phyloP scores from a whole-genome alignment of 2,888 invertebrate species.

The Vesta saturnalis region DNA sequence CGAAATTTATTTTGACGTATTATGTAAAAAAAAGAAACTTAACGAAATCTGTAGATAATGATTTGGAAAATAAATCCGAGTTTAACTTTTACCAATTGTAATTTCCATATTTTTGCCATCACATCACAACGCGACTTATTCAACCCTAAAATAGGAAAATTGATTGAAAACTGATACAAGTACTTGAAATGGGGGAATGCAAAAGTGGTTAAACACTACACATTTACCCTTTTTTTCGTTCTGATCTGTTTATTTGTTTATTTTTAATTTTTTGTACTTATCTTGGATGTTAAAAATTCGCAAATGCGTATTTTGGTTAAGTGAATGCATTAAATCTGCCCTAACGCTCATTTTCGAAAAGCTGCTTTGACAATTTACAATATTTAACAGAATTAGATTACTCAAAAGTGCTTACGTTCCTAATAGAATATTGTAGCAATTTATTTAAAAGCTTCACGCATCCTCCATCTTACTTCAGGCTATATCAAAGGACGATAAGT shows the following conservation, averaged over 20 bases:
- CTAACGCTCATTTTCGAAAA: slow-evolving; percentile 27
- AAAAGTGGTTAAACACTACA: slow-evolving; percentile 1
- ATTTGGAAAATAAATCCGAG: slow-evolving; percentile 26
- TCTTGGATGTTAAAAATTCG: background rate
- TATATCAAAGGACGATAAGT: slow-evolving; percentile 12
- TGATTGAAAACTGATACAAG: slow-evolving; percentile 5
- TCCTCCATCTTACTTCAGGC: slow-evolving; percentile 30
- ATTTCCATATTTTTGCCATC: slow-evolving; percentile 14
- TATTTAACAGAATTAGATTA: slow-evolving; percentile 50
- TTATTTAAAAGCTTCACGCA: slow-evolving; percentile 45
- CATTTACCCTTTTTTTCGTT: background rate
- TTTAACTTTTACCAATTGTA: slow-evolving; percentile 13
- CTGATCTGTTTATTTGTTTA: background rate
- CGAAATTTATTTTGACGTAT: slow-evolving; percentile 35
- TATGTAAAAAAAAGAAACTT: slow-evolving; percentile 21
- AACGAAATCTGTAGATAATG: slow-evolving; percentile 20
- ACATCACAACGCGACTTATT: background rate
- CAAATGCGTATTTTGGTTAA: slow-evolving; percentile 20
- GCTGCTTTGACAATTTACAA: slow-evolving; percentile 42
- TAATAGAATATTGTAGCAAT: slow-evolving; percentile 50
- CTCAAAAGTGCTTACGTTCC: slow-evolving; percentile 47
- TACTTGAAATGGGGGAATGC: background rate
- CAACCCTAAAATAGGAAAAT: background rate
- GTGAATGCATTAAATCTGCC: slow-evolving; percentile 20
- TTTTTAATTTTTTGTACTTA: too few species aligned